phyloP scores from a whole-genome alignment of 2,113 vertebrate species.

The Baryphthengus martii region DNA sequence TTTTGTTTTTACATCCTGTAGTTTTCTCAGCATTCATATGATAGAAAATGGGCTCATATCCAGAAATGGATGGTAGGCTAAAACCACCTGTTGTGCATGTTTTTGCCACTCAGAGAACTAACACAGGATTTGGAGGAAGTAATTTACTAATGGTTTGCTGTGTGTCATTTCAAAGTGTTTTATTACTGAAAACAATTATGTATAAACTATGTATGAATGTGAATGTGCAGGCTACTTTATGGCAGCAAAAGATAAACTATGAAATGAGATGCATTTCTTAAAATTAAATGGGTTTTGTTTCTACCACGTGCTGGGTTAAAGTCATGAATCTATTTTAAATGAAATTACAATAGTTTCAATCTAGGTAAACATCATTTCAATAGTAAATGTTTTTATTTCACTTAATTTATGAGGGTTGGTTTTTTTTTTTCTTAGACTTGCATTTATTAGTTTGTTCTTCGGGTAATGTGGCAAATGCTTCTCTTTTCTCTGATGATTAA shows the following conservation, averaged over 20 bases:
- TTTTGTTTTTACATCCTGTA: conserved; percentile 70
- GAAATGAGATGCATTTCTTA: background rate
- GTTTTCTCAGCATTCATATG: conserved; percentile 84
- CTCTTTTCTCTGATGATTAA: background rate
- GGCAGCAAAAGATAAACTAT: background rate
- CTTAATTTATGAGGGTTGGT: background rate
- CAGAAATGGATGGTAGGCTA: conserved; percentile 97
- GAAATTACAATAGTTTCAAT: background rate
- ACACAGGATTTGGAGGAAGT: conserved; percentile 47
- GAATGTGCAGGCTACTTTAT: background rate
- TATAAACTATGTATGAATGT: background rate
- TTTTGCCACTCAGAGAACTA: conserved; percentile 55
- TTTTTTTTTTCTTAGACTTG: background rate
- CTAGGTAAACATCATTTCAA: background rate
- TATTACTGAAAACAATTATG: background rate
- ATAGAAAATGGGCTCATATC: conserved; percentile 96
- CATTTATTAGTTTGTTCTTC: background rate
- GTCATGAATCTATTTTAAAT: background rate
- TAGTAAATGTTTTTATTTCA: background rate
- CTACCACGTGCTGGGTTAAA: background rate
- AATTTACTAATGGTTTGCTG: conserved; percentile 70
- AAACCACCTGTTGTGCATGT: conserved; percentile 67
- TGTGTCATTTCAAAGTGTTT: background rate
- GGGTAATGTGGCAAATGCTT: background rate
- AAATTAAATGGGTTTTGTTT: background rate